Evolutionary conservation across 2,888 invertebrate genomes (phyloP).

Genomic region (Luffia ferchaultella): DNA sequence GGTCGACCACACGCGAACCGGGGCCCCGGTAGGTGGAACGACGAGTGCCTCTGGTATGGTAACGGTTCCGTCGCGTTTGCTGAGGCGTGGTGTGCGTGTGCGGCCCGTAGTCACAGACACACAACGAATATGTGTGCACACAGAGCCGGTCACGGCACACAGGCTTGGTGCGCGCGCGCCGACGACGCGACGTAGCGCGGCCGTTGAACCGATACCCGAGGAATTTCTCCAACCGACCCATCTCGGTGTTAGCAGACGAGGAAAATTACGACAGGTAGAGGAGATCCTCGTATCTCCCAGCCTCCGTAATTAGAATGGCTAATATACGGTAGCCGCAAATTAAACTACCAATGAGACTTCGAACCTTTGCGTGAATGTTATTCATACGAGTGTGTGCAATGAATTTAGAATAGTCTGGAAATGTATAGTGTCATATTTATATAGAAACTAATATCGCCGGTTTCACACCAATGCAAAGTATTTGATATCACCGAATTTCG

Average conservation of each 20-base stretch:
- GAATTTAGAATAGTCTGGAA: too few species aligned
- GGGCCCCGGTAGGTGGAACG: constrained; percentile 30
- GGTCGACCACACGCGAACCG: constrained; percentile 11
- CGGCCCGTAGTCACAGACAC: too few species aligned
- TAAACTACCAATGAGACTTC: too few species aligned
- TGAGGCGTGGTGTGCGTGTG: constrained; percentile 49
- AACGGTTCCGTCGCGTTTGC: constrained; percentile 60
- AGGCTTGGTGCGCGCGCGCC: constrained; percentile 24
- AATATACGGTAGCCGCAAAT: neutral
- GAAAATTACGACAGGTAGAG: constrained; percentile 40
- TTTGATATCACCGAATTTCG: too few species aligned
- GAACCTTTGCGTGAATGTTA: too few species aligned
- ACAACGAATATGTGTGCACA: constrained; percentile 35
- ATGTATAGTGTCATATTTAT: too few species aligned
- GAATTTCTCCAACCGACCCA: constrained; percentile 56
- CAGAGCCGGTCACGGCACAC: constrained; percentile 25
- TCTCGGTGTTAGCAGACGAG: constrained; percentile 39
- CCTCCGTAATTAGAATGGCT: neutral
- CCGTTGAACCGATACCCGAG: constrained; percentile 62
- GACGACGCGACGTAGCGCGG: constrained; percentile 44
- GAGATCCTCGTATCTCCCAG: constrained; percentile 17
- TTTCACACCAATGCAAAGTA: too few species aligned
- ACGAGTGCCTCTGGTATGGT: constrained; percentile 23
- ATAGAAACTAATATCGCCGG: too few species aligned
- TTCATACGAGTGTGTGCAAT: too few species aligned